These are phyloP conservation scores for Diplodus puntazzo DNA, from an alignment of 2,797 vertebrate species.

Conservation along the genomic window DNA sequence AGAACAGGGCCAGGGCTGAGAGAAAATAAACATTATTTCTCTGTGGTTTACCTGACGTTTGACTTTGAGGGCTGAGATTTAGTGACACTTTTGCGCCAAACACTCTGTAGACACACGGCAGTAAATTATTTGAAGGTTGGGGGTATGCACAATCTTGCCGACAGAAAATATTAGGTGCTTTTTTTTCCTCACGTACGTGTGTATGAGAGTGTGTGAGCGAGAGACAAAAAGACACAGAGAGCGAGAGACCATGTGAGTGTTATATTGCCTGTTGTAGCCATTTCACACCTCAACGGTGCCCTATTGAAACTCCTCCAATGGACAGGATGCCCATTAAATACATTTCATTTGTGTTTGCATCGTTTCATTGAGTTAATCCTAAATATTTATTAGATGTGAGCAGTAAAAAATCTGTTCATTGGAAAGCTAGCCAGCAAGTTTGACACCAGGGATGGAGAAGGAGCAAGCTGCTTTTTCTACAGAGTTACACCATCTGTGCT, in stretches of 20 bases:
- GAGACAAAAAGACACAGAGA: slow-evolving; percentile 53
- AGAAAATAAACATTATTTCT: slow-evolving; percentile 91
- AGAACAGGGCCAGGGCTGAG: slow-evolving; percentile 81
- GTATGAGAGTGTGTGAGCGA: slow-evolving; percentile 41
- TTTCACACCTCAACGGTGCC: slow-evolving; percentile 78
- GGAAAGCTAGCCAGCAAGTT: slow-evolving; percentile 68
- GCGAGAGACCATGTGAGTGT: slow-evolving; percentile 68
- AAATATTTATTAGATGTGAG: slow-evolving; percentile 84
- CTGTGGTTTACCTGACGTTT: slow-evolving; percentile 87
- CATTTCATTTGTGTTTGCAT: slow-evolving; percentile 85
- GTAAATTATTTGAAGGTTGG: slow-evolving; percentile 89
- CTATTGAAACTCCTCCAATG: slow-evolving; percentile 77
- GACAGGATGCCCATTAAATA: slow-evolving; percentile 80
- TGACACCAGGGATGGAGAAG: slow-evolving; percentile 67
- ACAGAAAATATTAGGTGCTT: slow-evolving; percentile 81
- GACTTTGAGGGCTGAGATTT: slow-evolving; percentile 89
- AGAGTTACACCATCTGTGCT: slow-evolving; percentile 73
- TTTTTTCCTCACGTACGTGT: slow-evolving; percentile 47
- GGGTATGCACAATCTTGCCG: slow-evolving; percentile 80
- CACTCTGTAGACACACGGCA: slow-evolving; percentile 81
- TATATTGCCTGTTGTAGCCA: slow-evolving; percentile 78
- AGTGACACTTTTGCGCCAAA: slow-evolving; percentile 85
- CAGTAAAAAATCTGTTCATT: slow-evolving; percentile 80
- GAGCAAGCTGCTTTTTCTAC: slow-evolving; percentile 58
- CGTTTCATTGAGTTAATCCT: slow-evolving; percentile 83